Base-by-base conservation (phyloP, 2,113 vertebrate species). In the Poeciliopsis prolifica region DNA sequence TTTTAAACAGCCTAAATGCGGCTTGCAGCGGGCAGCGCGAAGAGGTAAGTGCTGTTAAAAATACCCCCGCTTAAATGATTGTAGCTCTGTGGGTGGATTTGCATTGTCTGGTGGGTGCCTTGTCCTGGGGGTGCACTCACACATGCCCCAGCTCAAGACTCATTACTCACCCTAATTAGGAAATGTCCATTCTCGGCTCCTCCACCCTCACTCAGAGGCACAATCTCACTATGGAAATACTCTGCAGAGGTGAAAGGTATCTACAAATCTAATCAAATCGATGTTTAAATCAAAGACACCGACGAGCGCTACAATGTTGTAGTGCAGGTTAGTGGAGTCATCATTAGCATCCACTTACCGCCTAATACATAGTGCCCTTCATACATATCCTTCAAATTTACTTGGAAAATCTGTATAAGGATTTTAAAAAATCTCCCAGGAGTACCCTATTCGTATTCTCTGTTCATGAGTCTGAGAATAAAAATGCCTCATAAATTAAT, bases 101-200 rank as follows among this genome's bases (percentile, higher is more conserved):
- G 87, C 88, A 93, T 92, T 88, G 86, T 92, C 85, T 90, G 84
- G 82, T 81, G 82, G 86, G 82, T 82, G 86, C 88, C 77, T 64
- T 91, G 91, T 89, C 91, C 91, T 81, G 83, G 75, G 92, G 91
- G 85, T 85, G 84, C 80, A 77, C 83, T 91, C 88, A 77, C 89
- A 86, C 85, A 88, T 90, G 91, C 89, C 90, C 85, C 44, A 24
- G 80, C 89, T 88, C 90, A 82, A 74, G 90, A 92, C 87, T 93
- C 91, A 92, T 94, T 93, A 92, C 89, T 94, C 91, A 92, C 91
- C 89, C 88, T 93, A 93, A 94, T 94, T 93, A 93, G 87, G 88
- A 92, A 90, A 91, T 86, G 89, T 91, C 90, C 91, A 91, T 90
- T 91, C 80, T 35, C 63, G 66, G 85, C 81, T 83, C 83, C 73